Evolutionary conservation across 2,888 invertebrate species (phyloP), one percentile per base, ranked within the genome.

Genomic region (Galerucella calmariensis): DNA sequence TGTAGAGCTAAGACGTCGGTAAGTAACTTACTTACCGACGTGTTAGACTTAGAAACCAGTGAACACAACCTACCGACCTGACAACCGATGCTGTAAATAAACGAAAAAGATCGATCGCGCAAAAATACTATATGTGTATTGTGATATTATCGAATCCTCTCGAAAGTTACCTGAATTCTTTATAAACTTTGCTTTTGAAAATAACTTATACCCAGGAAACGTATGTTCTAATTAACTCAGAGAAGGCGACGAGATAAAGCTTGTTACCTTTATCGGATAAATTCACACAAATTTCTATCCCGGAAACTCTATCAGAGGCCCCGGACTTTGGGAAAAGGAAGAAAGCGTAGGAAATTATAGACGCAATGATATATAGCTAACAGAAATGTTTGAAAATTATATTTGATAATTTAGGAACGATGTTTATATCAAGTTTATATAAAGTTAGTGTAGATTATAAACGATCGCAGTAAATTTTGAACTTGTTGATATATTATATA

Each of bases 321-420:
- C 65, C 44, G 65, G 71, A 71, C 35, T n/a, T 58, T 41, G 41
- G 35, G 62, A 24, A 35, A 2, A 56, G 71, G 71, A 71, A 71
- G 65, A 65, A 62, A 63, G 65, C 56, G 63, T 20, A 44, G 71
- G 71, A 71, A 71, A 71, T 71, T 71, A 63, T 71, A 71, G 71
- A 71, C 56, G 63, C 53, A 51, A 65, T 56, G 58, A 72, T 67
- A 72, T 72, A 72, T 72, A 56, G 48, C 41, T 48, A 24, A 48
- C 63, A 44, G 70, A 62, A 62, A 62, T 46, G 48, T n/a, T 63
- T 51, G 12, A 51, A 59, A 71, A 71, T 66, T 71, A 51, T 58
- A 12, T 69, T 61, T 16, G 62, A 62, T 62, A 70, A 70, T 62
- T 70, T 62, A 68, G 44, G 58, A 27, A 10, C 20, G 16, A 56